Percentiles rank a stretch among this genome's conserved stretches.
phyloP scores from a whole-genome alignment of 2,888 invertebrate species.

The Apeira syringaria region DNA sequence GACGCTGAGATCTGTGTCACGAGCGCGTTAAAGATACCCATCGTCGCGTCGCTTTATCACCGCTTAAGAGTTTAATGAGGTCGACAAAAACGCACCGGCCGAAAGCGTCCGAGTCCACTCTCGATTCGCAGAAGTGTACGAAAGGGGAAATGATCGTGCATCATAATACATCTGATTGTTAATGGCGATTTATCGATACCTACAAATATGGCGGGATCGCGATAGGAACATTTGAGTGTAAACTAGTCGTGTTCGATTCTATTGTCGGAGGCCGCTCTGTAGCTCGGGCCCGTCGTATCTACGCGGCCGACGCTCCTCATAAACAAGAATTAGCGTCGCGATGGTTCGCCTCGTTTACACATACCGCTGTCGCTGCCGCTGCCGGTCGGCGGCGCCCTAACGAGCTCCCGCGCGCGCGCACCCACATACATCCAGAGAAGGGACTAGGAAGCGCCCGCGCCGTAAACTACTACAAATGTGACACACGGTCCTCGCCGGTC shows the following conservation, averaged over 20 bases:
- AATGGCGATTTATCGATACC: conserved; percentile 47
- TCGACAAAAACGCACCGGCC: conserved; percentile 39
- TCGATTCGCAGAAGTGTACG: conserved; percentile 34
- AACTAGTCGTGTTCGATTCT: conserved; percentile 47
- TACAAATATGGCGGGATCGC: conserved; percentile 49
- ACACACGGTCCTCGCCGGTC: conserved; percentile 60
- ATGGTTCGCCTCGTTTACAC: conserved; percentile 77
- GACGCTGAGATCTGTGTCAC: conserved; percentile 61
- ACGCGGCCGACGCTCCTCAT: conserved; percentile 65
- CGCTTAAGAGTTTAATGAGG: conserved; percentile 50
- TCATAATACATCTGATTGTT: conserved; percentile 45
- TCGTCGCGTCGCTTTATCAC: conserved; percentile 58
- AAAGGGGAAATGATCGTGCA: conserved; percentile 47
- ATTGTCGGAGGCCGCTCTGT: conserved; percentile 64
- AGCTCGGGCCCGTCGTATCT: conserved; percentile 59
- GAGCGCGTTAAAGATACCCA: conserved; percentile 57
- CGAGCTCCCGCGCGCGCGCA: conserved; percentile 46
- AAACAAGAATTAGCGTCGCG: conserved; percentile 80
- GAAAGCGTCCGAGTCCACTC: conserved; percentile 33
- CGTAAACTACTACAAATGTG: conserved; percentile 67
- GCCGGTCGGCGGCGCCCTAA: conserved; percentile 61
- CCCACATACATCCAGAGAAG: conserved; percentile 59
- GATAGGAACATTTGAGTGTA: conserved; percentile 51
- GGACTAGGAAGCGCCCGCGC: conserved; percentile 65
- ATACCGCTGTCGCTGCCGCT: conserved; percentile 72